Base-by-base conservation (phyloP, 92 coral and sea anemone species). In the Phenganax subtilis region DNA sequence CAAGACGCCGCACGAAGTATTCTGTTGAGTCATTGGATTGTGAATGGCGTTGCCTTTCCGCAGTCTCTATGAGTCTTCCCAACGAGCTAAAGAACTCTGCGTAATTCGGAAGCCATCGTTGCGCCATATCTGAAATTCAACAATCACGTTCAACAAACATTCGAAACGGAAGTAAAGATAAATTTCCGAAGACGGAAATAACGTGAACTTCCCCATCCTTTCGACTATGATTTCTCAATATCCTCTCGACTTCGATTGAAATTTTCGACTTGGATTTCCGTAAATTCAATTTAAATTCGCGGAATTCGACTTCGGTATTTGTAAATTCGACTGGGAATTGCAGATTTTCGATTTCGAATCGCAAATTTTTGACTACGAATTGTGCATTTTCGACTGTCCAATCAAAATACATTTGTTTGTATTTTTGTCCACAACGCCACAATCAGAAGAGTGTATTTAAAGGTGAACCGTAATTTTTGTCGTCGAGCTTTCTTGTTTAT, bases 101-200 rank as follows among this genome's bases (percentile, higher is more conserved):
- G 15, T 51, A n/a, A 58, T 85, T 85, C 9, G 80, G 87, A 7
- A 85, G 84, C 84, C 87, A 85, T 53, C 87, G 82, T 12, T 30
- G 51, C 77, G 83, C 83, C 87, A 80, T 80, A 25, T 80, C 79
- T 59, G 9, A 56, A 56, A 56, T 8, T 56, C 10, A 14, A 59
- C 14, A 10, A 12, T 12, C 16, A 27, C 6, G 17, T 9, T 9
- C 17, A 12, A 15, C 6, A 59, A 59, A 59, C 5, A 9, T 5
- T 27, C 17, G 65, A 10, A 5, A 5, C 12, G 17, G 12, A 9
- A 10, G 17, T 10, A 59, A 4, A 59, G 17, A 15, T 59, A 10
- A 59, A 59, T 12, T 59, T 10, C 65, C 65, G 6, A 15, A 12
- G 12, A 16, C 65, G 65, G 65, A 12, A 12, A 3, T 9, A 5